Evolutionary conservation across 2,113 vertebrate species (phyloP).

Genomic region (Pseudorasbora parva): DNA sequence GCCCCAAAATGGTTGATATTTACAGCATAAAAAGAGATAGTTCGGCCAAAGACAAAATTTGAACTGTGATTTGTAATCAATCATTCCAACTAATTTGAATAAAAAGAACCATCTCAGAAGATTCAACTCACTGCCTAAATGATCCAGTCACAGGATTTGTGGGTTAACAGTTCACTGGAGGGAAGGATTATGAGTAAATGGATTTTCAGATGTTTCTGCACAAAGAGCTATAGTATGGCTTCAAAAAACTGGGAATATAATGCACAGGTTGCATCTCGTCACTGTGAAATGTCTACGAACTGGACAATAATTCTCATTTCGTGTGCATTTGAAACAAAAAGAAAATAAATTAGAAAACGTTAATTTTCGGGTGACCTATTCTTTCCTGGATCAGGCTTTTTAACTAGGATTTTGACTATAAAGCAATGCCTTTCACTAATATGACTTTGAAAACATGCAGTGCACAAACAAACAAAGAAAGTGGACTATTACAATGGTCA

Average conservation of each 20-base stretch:
- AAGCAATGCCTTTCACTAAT: not conserved
- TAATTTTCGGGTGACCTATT: not conserved
- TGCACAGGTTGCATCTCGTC: not conserved
- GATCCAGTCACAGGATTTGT: not conserved
- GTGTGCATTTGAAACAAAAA: not conserved
- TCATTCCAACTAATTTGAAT: not conserved
- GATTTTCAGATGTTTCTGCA: not conserved
- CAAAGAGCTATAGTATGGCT: not conserved
- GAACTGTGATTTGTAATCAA: not conserved
- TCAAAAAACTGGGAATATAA: not conserved
- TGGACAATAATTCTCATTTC: not conserved
- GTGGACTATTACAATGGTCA: not conserved
- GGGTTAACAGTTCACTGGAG: not conserved
- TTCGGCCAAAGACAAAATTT: not conserved
- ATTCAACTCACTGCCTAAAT: not conserved
- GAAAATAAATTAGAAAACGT: not conserved
- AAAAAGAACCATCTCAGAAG: not conserved
- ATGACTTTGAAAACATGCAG: not conserved
- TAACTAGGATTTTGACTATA: not conserved
- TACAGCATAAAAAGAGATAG: not conserved
- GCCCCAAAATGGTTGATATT: not conserved
- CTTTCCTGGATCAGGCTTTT: not conserved
- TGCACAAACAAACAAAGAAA: not conserved
- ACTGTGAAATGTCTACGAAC: not conserved
- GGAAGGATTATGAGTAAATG: not conserved